Conservation (phyloP, 2,888 invertebrate genomes). For the Caenorhabditis parvicauda region DNA sequence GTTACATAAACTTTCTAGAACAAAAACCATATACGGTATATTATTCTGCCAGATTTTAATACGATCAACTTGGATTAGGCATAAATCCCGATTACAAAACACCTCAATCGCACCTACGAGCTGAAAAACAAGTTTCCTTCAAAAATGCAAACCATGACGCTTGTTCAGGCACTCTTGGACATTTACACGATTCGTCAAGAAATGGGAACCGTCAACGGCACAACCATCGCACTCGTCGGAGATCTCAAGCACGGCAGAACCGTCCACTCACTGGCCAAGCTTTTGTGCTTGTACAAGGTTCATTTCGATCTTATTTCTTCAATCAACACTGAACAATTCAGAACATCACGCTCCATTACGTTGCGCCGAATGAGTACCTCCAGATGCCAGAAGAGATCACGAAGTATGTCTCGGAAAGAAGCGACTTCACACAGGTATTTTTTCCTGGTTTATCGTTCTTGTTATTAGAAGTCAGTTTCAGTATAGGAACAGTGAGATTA, state of each 20-base stretch:
- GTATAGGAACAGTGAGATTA: too few relatives aligned
- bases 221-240: constrained; percentile 95
- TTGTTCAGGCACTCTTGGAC: constrained; percentile 85
- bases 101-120: background rate
- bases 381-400: constrained; percentile 86
- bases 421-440: constrained; percentile 75
- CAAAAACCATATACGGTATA: too few relatives aligned
- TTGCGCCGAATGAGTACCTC: constrained; percentile 77
- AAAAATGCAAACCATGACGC: too few relatives aligned
- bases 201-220: constrained; percentile 94
- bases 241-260: constrained; percentile 96
- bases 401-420: constrained; percentile 77
- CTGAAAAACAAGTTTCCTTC: background rate
- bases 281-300: constrained; percentile 83
- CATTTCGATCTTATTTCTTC: background rate
- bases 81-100: background rate
- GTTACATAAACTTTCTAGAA: too few relatives aligned
- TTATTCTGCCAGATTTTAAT: too few relatives aligned
- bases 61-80: background rate
- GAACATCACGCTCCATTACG: constrained; percentile 79
- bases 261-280: constrained; percentile 90
- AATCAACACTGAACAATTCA: constrained; percentile 2
- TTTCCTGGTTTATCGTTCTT: too few relatives aligned
- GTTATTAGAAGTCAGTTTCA: too few relatives aligned
- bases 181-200: constrained; percentile 97